phyloP scores from a whole-genome alignment of 2,113 vertebrate species.

The Phodopus roborovskii region DNA sequence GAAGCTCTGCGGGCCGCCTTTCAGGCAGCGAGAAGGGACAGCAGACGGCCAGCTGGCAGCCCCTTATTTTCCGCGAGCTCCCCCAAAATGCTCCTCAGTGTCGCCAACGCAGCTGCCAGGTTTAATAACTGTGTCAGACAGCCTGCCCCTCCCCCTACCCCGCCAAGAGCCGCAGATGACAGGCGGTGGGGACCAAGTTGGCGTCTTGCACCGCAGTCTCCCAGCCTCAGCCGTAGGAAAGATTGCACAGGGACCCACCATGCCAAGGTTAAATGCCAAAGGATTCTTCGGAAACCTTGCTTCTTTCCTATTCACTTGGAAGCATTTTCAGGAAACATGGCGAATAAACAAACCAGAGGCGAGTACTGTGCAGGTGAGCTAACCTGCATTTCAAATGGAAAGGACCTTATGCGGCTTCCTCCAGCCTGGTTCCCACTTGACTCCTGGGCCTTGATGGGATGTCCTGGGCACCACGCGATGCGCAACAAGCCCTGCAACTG shows the following conservation, averaged over 20 bases:
- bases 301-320: background rate
- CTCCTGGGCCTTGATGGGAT: background rate
- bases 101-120: conserved; percentile 85
- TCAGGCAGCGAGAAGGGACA: conserved; percentile 67
- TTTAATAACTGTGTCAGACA: conserved; percentile 84
- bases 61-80: conserved; percentile 80
- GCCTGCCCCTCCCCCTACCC: conserved; percentile 74
- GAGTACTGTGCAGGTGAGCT: conserved; percentile 62
- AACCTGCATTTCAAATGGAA: background rate
- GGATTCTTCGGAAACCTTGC: background rate
- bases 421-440: background rate
- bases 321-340: background rate
- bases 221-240: conserved; percentile 46
- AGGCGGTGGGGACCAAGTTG: conserved; percentile 71
- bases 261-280: background rate
- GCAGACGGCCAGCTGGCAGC: conserved; percentile 76
- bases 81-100: conserved; percentile 77
- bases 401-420: background rate
- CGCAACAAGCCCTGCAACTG: background rate
- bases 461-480: background rate
- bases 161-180: conserved; percentile 75
- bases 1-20: conserved; percentile 68
- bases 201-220: conserved; percentile 47
- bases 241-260: conserved; percentile 18
- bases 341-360: background rate